Base-by-base conservation (phyloP, 2,113 vertebrate species). In the Tenebrosternarchus preto region DNA sequence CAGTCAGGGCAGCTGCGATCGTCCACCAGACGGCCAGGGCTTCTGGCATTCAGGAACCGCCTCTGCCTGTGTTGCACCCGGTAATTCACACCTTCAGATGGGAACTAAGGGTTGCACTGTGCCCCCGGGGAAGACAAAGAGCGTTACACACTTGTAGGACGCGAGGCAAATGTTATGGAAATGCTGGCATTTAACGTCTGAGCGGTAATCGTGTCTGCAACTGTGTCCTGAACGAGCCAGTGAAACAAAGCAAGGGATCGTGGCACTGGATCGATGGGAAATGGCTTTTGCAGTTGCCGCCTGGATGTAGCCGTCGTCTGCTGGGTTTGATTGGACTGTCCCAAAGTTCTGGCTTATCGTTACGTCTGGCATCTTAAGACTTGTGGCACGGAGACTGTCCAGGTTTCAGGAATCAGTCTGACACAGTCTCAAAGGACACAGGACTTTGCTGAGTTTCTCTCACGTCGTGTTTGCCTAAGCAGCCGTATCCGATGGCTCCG, bases 11-110 rank as follows among this genome's bases (percentile, higher is more conserved):
- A 24, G 27, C 29, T 50, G 66, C 20, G 57, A 71, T 66, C 56
- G 55, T 24, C 72, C n/a, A 66, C 61, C 20, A 9, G 39, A 50
- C 67, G 67, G 43, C 29, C 11, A 60, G 17, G 53, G 72, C 56
- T 55, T 72, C 73, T 11, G 66, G 79, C 66, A 82, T 85, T 82
- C 80, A 70, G 27, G 46, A 53, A 76, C 80, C n/a, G 80, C 83
- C 80, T 85, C 59, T 60, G 67, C 63, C 15, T 17, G 11, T 74
- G 29, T 53, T 50, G 46, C 66, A 76, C 64, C 43, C 31, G 57
- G 31, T 66, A 66, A 31, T 43, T 50, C 29, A 29, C 33, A 67
- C 46, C 29, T 66, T 73, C 60, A 15, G 22, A 72, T 0, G 27
- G 24, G 53, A 78, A 61, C 25, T 68, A 56, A 36, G 73, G 33